Percentiles rank a stretch among this genome's conserved stretches.
Evolutionary conservation across 2,797 vertebrate species (phyloP).

Genomic region (Pseudochirops cupreus): DNA sequence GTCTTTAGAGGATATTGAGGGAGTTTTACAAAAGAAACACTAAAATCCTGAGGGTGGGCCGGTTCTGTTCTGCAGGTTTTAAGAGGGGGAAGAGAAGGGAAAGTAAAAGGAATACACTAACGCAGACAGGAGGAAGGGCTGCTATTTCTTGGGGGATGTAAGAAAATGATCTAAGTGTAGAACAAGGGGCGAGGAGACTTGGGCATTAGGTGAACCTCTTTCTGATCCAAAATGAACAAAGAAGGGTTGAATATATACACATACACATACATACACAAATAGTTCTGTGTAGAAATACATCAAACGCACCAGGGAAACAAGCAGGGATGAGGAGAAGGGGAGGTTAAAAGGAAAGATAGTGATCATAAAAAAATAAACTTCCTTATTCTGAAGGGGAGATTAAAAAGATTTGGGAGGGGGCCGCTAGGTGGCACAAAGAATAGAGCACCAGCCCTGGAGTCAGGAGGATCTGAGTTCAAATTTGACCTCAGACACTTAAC

Average conservation of each 20-base stretch:
- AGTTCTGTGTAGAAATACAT: background rate
- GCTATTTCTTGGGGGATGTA: background rate
- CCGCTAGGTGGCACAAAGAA: too few relatives aligned
- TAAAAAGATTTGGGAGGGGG: background rate
- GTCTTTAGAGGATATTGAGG: background rate
- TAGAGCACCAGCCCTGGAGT: too few relatives aligned
- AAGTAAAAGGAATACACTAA: background rate
- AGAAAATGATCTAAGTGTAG: background rate
- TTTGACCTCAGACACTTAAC: too few relatives aligned
- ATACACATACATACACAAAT: background rate
- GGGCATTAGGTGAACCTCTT: background rate
- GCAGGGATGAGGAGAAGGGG: background rate
- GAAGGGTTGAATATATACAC: background rate
- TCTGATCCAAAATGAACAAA: background rate
- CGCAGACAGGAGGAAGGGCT: background rate
- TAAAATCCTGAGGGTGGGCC: background rate
- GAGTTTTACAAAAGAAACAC: background rate
- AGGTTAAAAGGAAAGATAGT: background rate
- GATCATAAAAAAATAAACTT: background rate
- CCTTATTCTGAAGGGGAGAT: background rate
- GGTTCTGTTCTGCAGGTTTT: background rate
- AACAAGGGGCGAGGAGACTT: background rate
- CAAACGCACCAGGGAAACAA: background rate
- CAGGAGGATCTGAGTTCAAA: too few relatives aligned
- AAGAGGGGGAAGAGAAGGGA: background rate